Evolutionary conservation across 2,113 vertebrate genomes (phyloP).

Genomic region (Cavia porcellus): DNA sequence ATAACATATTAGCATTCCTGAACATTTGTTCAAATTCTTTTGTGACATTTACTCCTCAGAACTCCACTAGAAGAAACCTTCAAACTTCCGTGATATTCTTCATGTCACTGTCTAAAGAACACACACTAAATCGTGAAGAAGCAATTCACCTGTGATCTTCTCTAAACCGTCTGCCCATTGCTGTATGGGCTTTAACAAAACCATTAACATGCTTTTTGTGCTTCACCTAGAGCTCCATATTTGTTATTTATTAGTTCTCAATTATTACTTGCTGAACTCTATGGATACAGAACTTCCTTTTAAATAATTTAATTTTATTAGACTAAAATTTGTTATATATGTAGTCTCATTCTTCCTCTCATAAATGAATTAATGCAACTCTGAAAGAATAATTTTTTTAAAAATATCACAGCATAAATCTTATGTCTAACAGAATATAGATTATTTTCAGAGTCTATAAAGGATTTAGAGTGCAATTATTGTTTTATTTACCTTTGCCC

Average conservation of each 20-base stretch:
- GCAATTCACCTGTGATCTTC: not conserved
- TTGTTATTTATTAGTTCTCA: not conserved
- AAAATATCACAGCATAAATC: not conserved
- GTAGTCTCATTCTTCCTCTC: not conserved
- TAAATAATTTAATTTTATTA: not conserved
- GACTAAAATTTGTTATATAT: not conserved
- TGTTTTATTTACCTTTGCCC: not conserved
- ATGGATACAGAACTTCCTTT: not conserved
- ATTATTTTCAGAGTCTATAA: not conserved
- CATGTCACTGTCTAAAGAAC: not conserved
- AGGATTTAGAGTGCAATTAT: not conserved
- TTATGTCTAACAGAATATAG: not conserved
- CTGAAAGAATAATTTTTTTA: not conserved
- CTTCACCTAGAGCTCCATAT: no score
- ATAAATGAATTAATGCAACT: not conserved
- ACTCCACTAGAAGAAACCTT: not conserved
- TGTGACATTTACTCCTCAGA: not conserved
- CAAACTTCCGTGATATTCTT: not conserved
- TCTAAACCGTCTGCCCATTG: not conserved
- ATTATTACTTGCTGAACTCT: not conserved
- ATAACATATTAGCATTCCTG: not conserved
- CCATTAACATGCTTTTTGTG: not conserved
- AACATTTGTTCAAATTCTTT: not conserved
- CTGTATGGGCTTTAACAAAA: not conserved
- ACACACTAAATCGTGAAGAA: not conserved